These are phyloP conservation scores for Hymenopus coronatus DNA, from an alignment of 2,888 invertebrate species.

Conservation along the genomic window DNA sequence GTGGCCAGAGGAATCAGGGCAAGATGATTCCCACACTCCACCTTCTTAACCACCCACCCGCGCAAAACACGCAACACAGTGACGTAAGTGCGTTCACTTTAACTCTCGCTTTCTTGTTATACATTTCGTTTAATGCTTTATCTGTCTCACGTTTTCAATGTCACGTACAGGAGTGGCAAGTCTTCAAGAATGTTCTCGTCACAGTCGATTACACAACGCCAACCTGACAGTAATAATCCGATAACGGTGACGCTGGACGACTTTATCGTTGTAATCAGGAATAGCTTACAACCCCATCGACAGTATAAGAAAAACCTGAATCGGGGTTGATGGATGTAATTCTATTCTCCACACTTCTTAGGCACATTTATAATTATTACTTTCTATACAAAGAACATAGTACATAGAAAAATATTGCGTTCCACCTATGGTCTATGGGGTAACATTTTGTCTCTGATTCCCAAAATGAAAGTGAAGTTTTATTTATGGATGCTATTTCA, in stretches of 20 bases:
- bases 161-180: not conserved
- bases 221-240: not conserved
- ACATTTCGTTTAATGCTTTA: not conserved
- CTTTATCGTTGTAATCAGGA: not conserved
- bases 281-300: too few relatives aligned
- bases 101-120: not conserved
- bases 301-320: too few relatives aligned
- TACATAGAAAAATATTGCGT: too few relatives aligned
- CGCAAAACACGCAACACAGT: not conserved
- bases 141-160: not conserved
- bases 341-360: too few relatives aligned
- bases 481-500: too few relatives aligned
- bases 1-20: slow-evolving; percentile 8
- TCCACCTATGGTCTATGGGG: too few relatives aligned
- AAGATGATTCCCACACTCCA: not conserved
- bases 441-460: too few relatives aligned
- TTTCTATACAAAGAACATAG: too few relatives aligned
- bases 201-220: not conserved
- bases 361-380: too few relatives aligned
- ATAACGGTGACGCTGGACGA: not conserved
- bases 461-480: too few relatives aligned
- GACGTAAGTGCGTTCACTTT: not conserved
- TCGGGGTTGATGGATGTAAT: too few relatives aligned
- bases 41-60: not conserved
- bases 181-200: not conserved